phyloP scores from a whole-genome alignment of 2,888 invertebrate species.

The Lasius fuliginosus region DNA sequence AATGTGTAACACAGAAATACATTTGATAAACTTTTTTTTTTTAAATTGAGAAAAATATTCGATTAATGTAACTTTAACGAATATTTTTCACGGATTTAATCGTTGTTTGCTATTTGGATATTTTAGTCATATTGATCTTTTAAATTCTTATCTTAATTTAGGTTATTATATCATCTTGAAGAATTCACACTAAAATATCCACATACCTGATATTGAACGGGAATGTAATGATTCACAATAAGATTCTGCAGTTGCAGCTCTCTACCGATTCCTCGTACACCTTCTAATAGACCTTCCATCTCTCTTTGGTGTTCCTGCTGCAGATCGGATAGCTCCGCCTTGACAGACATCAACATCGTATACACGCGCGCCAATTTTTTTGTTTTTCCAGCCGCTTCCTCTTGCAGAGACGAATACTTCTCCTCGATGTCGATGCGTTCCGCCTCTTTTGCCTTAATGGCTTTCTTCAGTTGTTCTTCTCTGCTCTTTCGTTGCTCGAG shows the following conservation, averaged over 20 bases:
- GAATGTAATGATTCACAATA: constrained; percentile 97
- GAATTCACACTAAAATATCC: not conserved
- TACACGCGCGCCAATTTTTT: constrained; percentile 97
- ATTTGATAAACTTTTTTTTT: constrained; percentile 21
- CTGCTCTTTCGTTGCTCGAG: constrained; percentile 92
- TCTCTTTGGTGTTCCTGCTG: constrained; percentile 98
- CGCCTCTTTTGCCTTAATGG: constrained; percentile 96
- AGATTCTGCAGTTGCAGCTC: constrained; percentile 97
- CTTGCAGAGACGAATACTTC: constrained; percentile 97
- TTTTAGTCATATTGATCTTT: not conserved
- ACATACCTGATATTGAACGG: constrained; percentile 95
- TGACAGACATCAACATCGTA: constrained; percentile 94
- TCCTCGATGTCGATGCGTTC: constrained; percentile 98
- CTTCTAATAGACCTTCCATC: constrained; percentile 98
- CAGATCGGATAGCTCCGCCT: constrained; percentile 94
- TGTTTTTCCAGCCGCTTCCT: constrained; percentile 97
- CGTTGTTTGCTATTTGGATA: not conserved
- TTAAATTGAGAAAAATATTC: constrained; percentile 10
- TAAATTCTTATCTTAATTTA: not conserved
- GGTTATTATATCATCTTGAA: not conserved
- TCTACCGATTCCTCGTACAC: constrained; percentile 95
- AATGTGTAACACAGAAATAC: constrained; percentile 53
- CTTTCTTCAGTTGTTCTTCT: constrained; percentile 93
- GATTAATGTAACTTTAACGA: not conserved
- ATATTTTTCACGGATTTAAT: not conserved